phyloP scores from a whole-genome alignment of 2,113 vertebrate species.

The Ondatra zibethicus region DNA sequence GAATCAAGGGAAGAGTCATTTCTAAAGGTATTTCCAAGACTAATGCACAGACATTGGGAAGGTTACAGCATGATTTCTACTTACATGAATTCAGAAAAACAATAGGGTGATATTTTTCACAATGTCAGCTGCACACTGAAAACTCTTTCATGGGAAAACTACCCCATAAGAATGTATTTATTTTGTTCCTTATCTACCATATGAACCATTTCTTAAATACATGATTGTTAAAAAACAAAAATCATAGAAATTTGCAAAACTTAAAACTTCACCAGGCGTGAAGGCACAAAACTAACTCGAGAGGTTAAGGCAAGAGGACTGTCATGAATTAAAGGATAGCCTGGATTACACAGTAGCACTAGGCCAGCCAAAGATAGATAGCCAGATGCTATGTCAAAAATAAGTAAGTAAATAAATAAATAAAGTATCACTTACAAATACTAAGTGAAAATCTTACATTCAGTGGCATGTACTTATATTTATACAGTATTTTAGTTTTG shows the following conservation, averaged over 20 bases:
- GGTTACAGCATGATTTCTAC: not conserved
- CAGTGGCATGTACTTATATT: not conserved
- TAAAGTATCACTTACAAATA: not conserved
- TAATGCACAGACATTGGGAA: not conserved
- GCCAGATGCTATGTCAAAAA: not conserved
- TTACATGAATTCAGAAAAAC: not conserved
- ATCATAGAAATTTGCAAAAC: constrained; percentile 11
- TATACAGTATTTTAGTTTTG: not conserved
- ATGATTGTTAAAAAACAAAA: not conserved
- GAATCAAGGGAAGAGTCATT: not conserved
- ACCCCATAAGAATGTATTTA: not conserved
- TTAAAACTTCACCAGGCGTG: not conserved
- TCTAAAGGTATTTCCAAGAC: constrained; percentile 11
- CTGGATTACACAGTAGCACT: not conserved
- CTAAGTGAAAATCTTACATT: not conserved
- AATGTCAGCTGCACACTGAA: not conserved
- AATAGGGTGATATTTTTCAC: not conserved
- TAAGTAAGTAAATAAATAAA: not conserved
- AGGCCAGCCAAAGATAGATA: not conserved
- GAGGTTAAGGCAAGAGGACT: not conserved
- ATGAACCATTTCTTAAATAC: constrained; percentile 17
- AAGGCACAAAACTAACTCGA: not conserved
- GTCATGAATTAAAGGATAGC: not conserved
- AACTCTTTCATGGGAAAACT: not conserved
- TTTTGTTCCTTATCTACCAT: not conserved